phyloP scores from a whole-genome alignment of 2,888 invertebrate genomes.

The Tachina lurida region DNA sequence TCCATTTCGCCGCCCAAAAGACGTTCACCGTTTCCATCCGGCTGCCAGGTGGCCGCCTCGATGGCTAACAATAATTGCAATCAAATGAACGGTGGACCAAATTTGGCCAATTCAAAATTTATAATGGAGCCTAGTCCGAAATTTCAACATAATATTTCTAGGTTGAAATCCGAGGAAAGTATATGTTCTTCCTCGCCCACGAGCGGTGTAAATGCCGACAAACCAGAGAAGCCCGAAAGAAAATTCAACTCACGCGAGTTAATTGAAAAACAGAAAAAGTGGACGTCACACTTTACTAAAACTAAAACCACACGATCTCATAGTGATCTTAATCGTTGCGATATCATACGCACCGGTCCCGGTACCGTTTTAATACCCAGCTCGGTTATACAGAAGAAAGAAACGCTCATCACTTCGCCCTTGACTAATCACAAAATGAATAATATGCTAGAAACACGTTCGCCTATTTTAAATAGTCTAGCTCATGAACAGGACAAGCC shows the following conservation, averaged over 20 bases:
- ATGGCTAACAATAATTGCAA: conserved; percentile 78
- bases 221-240: conserved; percentile 92
- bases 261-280: conserved; percentile 95
- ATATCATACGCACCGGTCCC: conserved; percentile 83
- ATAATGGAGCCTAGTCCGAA: conserved; percentile 79
- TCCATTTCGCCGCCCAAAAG: conserved; percentile 82
- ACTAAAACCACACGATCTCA: conserved; percentile 86
- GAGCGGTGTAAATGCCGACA: conserved; percentile 81
- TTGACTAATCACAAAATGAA: conserved; percentile 69
- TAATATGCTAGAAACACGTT: conserved; percentile 72
- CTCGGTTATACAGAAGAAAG: conserved; percentile 79
- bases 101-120: conserved; percentile 78
- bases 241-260: conserved; percentile 92
- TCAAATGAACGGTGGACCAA: conserved; percentile 83
- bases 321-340: conserved; percentile 86
- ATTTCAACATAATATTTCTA: conserved; percentile 84
- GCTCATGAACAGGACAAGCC: conserved; percentile 75
- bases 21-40: conserved; percentile 81
- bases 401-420: conserved; percentile 70
- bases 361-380: conserved; percentile 84
- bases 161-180: conserved; percentile 85
- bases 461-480: conserved; percentile 72
- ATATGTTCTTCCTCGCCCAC: conserved; percentile 51
- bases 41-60: conserved; percentile 76
- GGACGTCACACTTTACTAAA: conserved; percentile 95